Evolutionary conservation across 2,888 invertebrate species (phyloP).

Genomic region (Ormyrus nitidulus): DNA sequence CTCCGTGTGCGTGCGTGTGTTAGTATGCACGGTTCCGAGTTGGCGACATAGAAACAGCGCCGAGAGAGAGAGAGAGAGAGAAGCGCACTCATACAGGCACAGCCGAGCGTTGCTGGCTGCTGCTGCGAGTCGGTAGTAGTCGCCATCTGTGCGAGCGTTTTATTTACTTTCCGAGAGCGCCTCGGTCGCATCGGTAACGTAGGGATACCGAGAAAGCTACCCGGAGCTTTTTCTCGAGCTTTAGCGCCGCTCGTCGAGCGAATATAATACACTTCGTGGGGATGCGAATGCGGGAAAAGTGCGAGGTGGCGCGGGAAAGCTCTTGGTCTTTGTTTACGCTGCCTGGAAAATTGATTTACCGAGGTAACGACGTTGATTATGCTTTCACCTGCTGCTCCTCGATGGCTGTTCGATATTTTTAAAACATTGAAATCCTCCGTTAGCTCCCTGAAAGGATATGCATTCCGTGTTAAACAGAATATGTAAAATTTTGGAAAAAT

Average conservation of each 20-base stretch:
- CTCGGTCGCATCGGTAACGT: slow-evolving; percentile 52
- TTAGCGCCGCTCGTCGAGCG: neutral
- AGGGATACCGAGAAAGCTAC: slow-evolving; percentile 14
- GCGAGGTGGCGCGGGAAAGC: too few species aligned
- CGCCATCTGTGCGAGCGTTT: slow-evolving; percentile 57
- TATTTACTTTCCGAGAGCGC: slow-evolving; percentile 48
- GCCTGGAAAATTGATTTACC: neutral
- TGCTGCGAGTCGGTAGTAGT: slow-evolving; percentile 47
- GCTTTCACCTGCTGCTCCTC: too few species aligned
- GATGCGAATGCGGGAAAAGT: too few species aligned
- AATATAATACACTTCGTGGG: too few species aligned
- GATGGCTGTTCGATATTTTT: too few species aligned
- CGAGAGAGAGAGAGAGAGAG: slow-evolving; percentile 21
- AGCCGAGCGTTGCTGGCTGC: neutral
- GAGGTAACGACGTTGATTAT: too few species aligned
- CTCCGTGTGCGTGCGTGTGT: neutral
- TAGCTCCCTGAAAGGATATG: too few species aligned
- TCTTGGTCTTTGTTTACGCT: neutral
- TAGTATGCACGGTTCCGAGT: neutral
- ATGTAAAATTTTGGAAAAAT: too few species aligned
- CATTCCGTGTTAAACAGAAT: too few species aligned
- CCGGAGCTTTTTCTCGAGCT: slow-evolving; percentile 1
- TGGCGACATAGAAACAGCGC: slow-evolving; percentile 34
- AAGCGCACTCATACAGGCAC: slow-evolving; percentile 4
- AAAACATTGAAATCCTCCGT: too few species aligned